Conservation (phyloP, 2,888 invertebrate genomes). For the Drosophila austrosaltans region DNA sequence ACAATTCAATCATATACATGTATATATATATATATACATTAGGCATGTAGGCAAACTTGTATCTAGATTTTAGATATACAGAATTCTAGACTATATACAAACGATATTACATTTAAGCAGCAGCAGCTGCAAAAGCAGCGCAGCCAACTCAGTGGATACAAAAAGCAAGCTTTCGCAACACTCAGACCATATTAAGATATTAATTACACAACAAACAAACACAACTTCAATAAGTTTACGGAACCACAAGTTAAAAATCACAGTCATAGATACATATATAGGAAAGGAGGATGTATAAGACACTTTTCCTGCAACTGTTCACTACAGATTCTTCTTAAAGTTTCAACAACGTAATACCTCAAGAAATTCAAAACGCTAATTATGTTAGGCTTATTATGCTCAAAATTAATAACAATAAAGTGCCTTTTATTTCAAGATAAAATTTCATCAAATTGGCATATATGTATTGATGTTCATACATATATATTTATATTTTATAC, state of each 20-base stretch:
- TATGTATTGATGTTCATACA: constrained; percentile 27
- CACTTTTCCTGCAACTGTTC: background rate
- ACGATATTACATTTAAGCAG: constrained; percentile 29
- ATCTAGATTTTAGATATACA: constrained; percentile 5
- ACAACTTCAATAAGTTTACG: constrained; percentile 1
- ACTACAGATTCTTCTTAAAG: constrained; percentile 4
- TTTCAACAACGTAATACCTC: constrained; percentile 79
- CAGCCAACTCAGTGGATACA: constrained; percentile 76
- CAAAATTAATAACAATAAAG: constrained; percentile 40
- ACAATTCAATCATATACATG: constrained; percentile 55
- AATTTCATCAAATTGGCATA: constrained; percentile 23
- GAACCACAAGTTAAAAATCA: constrained; percentile 10
- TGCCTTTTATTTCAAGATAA: constrained; percentile 38
- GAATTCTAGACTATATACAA: constrained; percentile 21
- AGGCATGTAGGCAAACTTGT: constrained; percentile 6
- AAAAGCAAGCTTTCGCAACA: constrained; percentile 60
- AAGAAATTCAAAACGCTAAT: constrained; percentile 59
- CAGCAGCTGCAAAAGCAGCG: constrained; percentile 35
- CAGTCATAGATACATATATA: constrained; percentile 20
- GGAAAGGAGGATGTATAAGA: background rate
- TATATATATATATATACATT: constrained; percentile 27
- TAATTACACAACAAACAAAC: constrained; percentile 37
- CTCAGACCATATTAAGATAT: constrained; percentile 70
- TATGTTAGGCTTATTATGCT: constrained; percentile 46
- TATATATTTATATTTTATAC: constrained; percentile 23